These are phyloP conservation scores for Lynx canadensis DNA, from an alignment of 2,113 vertebrate species.

Conservation along the genomic window DNA sequence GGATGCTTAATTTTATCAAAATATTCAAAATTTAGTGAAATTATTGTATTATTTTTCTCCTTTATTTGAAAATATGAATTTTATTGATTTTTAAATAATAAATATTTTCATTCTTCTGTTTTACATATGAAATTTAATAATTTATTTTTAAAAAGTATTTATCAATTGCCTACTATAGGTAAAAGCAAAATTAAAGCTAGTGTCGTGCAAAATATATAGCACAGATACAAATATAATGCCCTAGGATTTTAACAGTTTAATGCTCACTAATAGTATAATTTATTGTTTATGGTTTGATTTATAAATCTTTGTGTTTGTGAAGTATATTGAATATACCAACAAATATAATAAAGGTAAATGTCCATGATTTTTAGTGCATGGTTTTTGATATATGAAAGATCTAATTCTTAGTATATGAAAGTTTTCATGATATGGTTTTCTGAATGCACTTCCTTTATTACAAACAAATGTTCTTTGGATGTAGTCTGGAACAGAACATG, in stretches of 20 bases:
- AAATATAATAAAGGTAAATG: not conserved
- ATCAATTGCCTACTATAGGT: not conserved
- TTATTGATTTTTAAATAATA: not conserved
- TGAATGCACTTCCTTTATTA: not conserved
- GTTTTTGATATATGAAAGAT: not conserved
- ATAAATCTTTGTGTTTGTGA: not conserved
- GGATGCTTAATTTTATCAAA: not conserved
- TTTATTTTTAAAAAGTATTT: not conserved
- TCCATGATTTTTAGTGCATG: not conserved
- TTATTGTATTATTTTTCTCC: not conserved
- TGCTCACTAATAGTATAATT: not conserved
- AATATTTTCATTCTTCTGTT: not conserved
- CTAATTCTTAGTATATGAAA: not conserved
- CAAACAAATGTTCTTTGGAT: not conserved
- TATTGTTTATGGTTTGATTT: not conserved
- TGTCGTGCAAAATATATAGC: not conserved
- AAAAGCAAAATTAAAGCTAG: not conserved
- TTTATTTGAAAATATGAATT: not conserved
- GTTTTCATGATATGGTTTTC: not conserved
- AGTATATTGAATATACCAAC: not conserved
- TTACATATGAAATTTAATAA: not conserved
- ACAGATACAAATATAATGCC: not conserved
- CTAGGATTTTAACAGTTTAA: not conserved
- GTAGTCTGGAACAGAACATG: accelerated
- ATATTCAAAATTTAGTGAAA: not conserved